Base-by-base conservation (phyloP, 2,797 vertebrate species). In the Chelon auratus region DNA sequence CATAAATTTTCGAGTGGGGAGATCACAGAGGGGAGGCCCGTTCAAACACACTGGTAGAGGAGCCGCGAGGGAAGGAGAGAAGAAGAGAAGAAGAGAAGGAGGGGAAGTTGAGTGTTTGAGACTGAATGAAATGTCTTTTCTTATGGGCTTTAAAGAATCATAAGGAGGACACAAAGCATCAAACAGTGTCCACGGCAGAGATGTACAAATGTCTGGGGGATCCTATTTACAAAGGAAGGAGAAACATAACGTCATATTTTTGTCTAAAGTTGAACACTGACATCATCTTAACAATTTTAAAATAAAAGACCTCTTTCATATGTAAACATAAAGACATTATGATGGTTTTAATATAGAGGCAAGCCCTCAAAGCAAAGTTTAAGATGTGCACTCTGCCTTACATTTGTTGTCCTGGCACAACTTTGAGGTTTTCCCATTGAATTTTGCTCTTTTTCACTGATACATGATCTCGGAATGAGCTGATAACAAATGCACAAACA, bases 1-100 rank as follows among this genome's bases (percentile, higher is more conserved):
- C 91, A 90, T 94, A 94, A 94, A 94, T 95, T 92, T 92, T 81
- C 39, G 68, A 5, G 13, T 18, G 71, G 70, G 68, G 82, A 70
- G 84, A 84, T 87, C 73, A 81, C 80, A 85, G 78, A 71, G 53
- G 78, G 77, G 75, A 86, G 82, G 83, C 90, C 75, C 75, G 81
- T 92, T 89, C 80, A 85, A 91, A 91, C 92, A 91, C 85, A 93
- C 87, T 68, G 68, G 78, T 89, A 65, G 77, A 83, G 70, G 30
- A 75, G 80, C 84, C 75, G 65, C 17, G 12, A 88, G 77, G 82
- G 68, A 84, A 12, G 12, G 20, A 36, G 33, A 62, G 80, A 75
- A 72, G 73, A 22, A n/a, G n/a, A n/a, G n/a, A n/a, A 33, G 24
- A 24, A 26, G 24, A 26, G 24, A 26, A 33, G 30, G 30, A 33